Percentiles rank a stretch among this genome's conserved stretches.
Conservation (phyloP, 2,888 invertebrate species). For the Caenorhabditis sp. region DNA sequence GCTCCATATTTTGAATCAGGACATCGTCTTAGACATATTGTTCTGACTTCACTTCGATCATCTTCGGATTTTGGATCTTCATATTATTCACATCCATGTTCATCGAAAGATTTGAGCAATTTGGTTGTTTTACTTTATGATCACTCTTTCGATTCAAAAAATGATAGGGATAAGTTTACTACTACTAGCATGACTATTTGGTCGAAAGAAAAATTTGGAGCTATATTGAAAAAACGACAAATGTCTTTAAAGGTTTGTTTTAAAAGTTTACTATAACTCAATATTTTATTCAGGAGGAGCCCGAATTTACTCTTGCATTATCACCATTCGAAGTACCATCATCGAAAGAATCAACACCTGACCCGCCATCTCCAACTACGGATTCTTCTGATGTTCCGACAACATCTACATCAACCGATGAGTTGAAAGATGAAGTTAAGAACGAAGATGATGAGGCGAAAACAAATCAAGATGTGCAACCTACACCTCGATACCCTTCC, state of each 20-base stretch:
- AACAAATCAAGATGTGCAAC: no score
- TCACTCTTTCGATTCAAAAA: background rate
- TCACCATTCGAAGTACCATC: background rate
- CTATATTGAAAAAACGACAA: background rate
- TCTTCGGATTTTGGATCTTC: background rate
- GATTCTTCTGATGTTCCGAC: background rate
- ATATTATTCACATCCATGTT: slow-evolving; percentile 2
- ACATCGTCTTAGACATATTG: slow-evolving; percentile 9
- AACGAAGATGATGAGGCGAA: no score
- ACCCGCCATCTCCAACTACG: background rate
- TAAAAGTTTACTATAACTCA: background rate
- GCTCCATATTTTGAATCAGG: slow-evolving; percentile 3
- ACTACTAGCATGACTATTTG: slow-evolving; percentile 15
- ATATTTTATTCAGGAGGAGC: background rate
- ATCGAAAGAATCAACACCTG: background rate
- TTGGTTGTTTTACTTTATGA: slow-evolving; percentile 15
- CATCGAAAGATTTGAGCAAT: slow-evolving; percentile 3
- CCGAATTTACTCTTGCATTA: background rate
- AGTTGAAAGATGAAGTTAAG: background rate
- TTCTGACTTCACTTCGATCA: slow-evolving; percentile 17
- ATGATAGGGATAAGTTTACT: slow-evolving; percentile 12
- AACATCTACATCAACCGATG: background rate
- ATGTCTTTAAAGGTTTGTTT: background rate
- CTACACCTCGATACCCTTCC: no score
- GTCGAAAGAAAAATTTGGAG: slow-evolving; percentile 19